phyloP scores from a whole-genome alignment of 2,113 vertebrate species.

The Ageneiosus marmoratus region DNA sequence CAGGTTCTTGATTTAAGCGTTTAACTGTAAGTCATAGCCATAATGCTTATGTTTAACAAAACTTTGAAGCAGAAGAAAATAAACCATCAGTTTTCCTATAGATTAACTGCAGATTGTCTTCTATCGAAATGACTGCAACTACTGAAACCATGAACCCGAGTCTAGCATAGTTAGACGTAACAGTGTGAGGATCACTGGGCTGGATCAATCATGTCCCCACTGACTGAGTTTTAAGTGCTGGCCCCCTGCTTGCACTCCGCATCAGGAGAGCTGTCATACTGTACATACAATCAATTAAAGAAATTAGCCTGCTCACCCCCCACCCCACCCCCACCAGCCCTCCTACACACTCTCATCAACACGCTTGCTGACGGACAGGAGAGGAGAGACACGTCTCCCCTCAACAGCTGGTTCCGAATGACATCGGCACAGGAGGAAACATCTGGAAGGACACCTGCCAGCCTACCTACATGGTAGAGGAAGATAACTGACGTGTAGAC shows the following conservation, averaged over 20 bases:
- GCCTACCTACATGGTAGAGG: slow-evolving; percentile 40
- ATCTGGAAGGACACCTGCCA: slow-evolving; percentile 60
- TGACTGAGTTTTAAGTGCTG: slow-evolving; percentile 60
- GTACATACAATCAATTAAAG: slow-evolving; percentile 77
- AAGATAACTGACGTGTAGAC: slow-evolving; percentile 17
- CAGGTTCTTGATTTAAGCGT: background rate
- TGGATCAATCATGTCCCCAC: slow-evolving; percentile 62
- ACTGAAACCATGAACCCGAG: slow-evolving; percentile 47
- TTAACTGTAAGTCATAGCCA: background rate
- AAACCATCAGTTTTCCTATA: background rate
- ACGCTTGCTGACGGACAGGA: slow-evolving; percentile 57
- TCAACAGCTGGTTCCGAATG: slow-evolving; percentile 47
- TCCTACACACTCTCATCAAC: slow-evolving; percentile 50
- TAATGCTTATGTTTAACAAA: background rate
- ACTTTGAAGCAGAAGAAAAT: background rate
- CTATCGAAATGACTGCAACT: slow-evolving; percentile 51
- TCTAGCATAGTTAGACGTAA: slow-evolving; percentile 42
- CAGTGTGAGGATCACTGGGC: slow-evolving; percentile 66
- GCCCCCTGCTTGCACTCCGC: slow-evolving; percentile 62
- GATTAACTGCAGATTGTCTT: slow-evolving; percentile 7
- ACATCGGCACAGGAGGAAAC: slow-evolving; percentile 54
- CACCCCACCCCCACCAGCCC: slow-evolving; percentile 26
- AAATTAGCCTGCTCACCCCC: slow-evolving; percentile 72
- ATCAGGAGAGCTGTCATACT: slow-evolving; percentile 74
- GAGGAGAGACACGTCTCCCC: slow-evolving; percentile 51